Conservation (phyloP, 2,797 vertebrate species). For the Acanthopagrus latus region DNA sequence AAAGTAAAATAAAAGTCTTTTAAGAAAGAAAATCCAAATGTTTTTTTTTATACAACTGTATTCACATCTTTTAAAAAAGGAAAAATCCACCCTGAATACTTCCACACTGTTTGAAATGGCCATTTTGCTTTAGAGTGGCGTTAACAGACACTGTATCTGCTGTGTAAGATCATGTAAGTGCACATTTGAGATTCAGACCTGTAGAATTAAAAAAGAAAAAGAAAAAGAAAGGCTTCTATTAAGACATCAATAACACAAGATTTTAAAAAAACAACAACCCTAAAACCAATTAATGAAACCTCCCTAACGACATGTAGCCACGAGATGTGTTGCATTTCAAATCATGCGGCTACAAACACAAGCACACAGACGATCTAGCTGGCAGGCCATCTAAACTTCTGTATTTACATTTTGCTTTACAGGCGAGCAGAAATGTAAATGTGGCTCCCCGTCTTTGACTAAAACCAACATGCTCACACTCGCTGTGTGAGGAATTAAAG, state of each 20-base stretch:
- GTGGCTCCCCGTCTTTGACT: neutral
- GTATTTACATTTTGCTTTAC: constrained; percentile 37
- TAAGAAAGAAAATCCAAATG: constrained; percentile 28
- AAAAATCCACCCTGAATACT: constrained; percentile 64
- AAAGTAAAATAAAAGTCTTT: constrained; percentile 38
- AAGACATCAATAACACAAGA: neutral
- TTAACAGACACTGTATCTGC: neutral
- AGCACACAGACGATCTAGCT: neutral
- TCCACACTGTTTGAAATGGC: constrained; percentile 43
- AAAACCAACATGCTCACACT: constrained; percentile 1
- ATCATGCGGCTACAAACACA: constrained; percentile 26
- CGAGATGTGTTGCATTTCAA: constrained; percentile 3
- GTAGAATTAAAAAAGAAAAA: neutral
- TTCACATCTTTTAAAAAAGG: constrained; percentile 37
- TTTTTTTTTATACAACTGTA: constrained; percentile 46
- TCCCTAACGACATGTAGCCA: neutral
- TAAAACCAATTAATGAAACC: neutral
- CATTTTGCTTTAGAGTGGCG: neutral
- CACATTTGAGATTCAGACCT: neutral
- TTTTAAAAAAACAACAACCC: neutral
- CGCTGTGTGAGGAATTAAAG: neutral
- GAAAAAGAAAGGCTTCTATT: neutral
- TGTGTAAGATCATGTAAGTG: constrained; percentile 8
- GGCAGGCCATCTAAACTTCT: neutral
- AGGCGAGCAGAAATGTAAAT: constrained; percentile 7